A percentile compares a stretch with the other conserved stretches of the same genome.
phyloP scores from a whole-genome alignment of 2,113 vertebrate genomes.

The Periophthalmodon schlosseri region DNA sequence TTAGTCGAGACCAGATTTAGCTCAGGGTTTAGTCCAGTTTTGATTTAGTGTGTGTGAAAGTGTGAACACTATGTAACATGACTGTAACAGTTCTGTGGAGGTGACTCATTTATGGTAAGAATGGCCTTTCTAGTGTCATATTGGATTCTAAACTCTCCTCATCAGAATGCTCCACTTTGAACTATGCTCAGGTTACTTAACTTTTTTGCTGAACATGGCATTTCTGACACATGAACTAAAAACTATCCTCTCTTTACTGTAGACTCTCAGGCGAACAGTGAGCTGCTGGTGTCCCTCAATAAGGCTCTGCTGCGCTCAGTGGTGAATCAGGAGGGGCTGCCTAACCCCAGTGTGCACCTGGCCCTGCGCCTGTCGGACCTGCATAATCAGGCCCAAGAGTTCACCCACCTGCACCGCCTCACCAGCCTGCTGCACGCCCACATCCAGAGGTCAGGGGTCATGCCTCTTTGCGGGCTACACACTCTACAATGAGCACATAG shows the following conservation, averaged over 20 bases:
- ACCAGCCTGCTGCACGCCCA: conserved; percentile 70
- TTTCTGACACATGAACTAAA: not conserved
- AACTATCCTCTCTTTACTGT: conserved; percentile 15
- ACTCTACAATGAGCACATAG: not conserved
- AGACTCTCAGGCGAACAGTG: conserved; percentile 55
- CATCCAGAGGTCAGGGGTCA: conserved; percentile 74
- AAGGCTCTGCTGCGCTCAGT: conserved; percentile 78
- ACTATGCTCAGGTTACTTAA: not conserved
- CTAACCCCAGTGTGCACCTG: conserved; percentile 88
- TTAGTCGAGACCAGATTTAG: not conserved
- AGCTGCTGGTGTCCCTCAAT: conserved; percentile 73
- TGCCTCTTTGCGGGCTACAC: not conserved
- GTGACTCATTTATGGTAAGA: not conserved
- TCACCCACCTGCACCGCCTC: conserved; percentile 76
- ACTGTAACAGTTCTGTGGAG: too few relatives aligned
- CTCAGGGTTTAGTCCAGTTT: not conserved
- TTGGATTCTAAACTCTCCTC: not conserved
- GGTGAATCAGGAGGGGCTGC: conserved; percentile 35
- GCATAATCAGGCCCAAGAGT: conserved; percentile 78
- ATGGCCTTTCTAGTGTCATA: not conserved
- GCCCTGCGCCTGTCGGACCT: conserved; percentile 83
- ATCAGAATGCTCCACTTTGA: not conserved
- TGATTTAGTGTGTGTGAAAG: not conserved
- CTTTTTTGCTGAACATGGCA: not conserved
- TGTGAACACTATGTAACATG: too few relatives aligned